These are phyloP conservation scores for Drosophila malerkotliana DNA, from an alignment of 1,140 invertebrate species.

Conservation along the genomic window DNA sequence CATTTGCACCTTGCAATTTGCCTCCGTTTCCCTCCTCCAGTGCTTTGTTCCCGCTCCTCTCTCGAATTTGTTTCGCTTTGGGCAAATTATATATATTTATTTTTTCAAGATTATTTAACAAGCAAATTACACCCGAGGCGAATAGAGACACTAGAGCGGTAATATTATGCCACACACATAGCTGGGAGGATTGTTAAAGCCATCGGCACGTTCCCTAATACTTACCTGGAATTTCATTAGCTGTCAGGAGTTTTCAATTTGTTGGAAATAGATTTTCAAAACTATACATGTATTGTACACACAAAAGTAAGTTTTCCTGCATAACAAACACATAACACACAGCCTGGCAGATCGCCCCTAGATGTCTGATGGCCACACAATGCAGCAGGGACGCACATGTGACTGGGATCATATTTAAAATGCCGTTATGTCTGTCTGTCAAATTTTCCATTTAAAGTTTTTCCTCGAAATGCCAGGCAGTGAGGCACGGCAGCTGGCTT, in stretches of 20 bases:
- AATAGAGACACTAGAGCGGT: background rate
- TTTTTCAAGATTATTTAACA: conserved; percentile 44
- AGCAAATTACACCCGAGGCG: background rate
- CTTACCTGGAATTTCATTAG: conserved; percentile 38
- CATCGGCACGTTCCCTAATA: conserved; percentile 16
- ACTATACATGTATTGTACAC: background rate
- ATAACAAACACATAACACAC: conserved; percentile 3
- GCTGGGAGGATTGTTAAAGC: conserved; percentile 3
- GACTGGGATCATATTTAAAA: conserved; percentile 68
- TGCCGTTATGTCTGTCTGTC: conserved; percentile 70
- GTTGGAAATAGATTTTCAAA: conserved; percentile 6
- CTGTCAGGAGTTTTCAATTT: conserved; percentile 49
- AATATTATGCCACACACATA: conserved; percentile 1
- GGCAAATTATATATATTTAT: conserved; percentile 39
- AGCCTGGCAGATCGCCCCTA: conserved; percentile 8
- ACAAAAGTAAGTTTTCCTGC: background rate
- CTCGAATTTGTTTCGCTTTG: conserved; percentile 11
- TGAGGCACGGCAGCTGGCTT: conserved; percentile 17
- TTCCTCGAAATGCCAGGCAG: conserved; percentile 30
- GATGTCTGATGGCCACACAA: conserved; percentile 29
- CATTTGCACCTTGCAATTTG: conserved; percentile 75
- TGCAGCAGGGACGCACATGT: conserved; percentile 32
- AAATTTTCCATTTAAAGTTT: conserved; percentile 80
- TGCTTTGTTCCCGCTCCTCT: conserved; percentile 24
- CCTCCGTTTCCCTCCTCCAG: conserved; percentile 5